These are phyloP conservation scores for Zaprionus obscuricornis DNA, from an alignment of 2,888 invertebrate species.

Conservation along the genomic window DNA sequence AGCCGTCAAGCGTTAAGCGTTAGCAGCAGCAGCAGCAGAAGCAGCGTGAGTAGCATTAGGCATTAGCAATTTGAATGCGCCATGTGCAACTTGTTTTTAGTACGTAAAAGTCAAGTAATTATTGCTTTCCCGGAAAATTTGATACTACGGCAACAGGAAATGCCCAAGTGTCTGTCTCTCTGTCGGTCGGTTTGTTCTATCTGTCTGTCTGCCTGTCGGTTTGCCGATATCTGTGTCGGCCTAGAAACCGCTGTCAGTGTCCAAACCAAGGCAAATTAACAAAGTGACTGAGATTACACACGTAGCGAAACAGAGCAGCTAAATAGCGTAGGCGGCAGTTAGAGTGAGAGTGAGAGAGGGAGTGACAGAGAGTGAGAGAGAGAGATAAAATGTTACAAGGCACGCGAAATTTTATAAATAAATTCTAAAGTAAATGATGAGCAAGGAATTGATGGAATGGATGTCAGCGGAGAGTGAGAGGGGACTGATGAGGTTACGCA, in stretches of 20 bases:
- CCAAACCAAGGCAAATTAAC: constrained; percentile 30
- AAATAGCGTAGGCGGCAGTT: neutral
- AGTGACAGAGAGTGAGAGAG: neutral
- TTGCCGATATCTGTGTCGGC: too few species aligned
- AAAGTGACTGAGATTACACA: constrained; percentile 34
- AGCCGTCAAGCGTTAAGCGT: too few species aligned
- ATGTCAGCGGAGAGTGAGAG: neutral
- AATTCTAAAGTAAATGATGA: constrained; percentile 53
- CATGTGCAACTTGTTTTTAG: constrained; percentile 21
- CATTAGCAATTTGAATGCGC: constrained; percentile 17
- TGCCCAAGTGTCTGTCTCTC: constrained; percentile 3
- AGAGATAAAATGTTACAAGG: constrained; percentile 33
- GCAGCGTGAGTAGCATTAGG: constrained; percentile 8
- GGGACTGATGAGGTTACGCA: constrained; percentile 15
- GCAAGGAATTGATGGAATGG: neutral
- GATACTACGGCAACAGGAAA: constrained; percentile 6
- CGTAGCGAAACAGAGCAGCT: neutral
- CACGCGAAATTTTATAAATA: constrained; percentile 61
- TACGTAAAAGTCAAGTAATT: constrained; percentile 39
- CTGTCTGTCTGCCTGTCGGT: too few species aligned
- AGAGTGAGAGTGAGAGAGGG: neutral
- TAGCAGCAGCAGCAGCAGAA: too few species aligned
- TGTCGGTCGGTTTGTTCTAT: too few species aligned
- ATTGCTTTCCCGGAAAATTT: constrained; percentile 35
- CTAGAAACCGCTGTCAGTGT: constrained; percentile 6